Evolutionary conservation across 53 echinoderm and acorn worm species (phyloP).

Genomic region (Hippasteria phrygiana): DNA sequence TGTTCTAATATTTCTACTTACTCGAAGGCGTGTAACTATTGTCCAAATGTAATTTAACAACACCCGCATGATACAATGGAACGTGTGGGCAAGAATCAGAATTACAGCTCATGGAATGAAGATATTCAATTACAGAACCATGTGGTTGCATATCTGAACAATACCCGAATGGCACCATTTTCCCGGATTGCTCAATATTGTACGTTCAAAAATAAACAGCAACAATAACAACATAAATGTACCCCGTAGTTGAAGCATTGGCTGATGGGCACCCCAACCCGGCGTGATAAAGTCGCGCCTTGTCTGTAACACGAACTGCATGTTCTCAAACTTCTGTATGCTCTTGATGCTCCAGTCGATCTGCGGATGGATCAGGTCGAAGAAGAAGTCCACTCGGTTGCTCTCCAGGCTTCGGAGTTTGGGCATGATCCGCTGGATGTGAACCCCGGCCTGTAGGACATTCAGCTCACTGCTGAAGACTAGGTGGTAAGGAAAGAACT

Average conservation of each 20-base stretch:
- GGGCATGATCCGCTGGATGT: slow-evolving; percentile 93
- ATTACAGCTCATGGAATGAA: too few species aligned
- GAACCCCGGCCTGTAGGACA: slow-evolving; percentile 87
- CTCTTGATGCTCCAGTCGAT: slow-evolving; percentile 91
- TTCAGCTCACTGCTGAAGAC: slow-evolving; percentile 87
- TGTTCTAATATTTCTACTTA: too few species aligned
- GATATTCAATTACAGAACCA: too few species aligned
- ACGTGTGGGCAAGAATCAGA: too few species aligned
- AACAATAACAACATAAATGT: background rate
- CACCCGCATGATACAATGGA: background rate
- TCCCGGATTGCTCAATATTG: too few species aligned
- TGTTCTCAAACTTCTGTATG: slow-evolving; percentile 95
- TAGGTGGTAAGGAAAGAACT: slow-evolving; percentile 95
- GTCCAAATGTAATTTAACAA: background rate
- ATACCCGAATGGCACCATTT: too few species aligned
- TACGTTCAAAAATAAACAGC: too few species aligned
- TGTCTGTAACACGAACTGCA: slow-evolving; percentile 97
- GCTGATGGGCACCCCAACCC: slow-evolving; percentile 83
- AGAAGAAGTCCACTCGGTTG: slow-evolving; percentile 80
- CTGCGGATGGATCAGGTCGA: slow-evolving; percentile 94
- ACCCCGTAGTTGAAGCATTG: slow-evolving; percentile 96
- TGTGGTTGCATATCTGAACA: too few species aligned
- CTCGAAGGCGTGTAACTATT: too few species aligned
- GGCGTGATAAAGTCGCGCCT: slow-evolving; percentile 81
- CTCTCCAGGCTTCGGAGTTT: slow-evolving; percentile 75